phyloP scores from a whole-genome alignment of 2,113 vertebrate genomes.

The Cynoglossus semilaevis region DNA sequence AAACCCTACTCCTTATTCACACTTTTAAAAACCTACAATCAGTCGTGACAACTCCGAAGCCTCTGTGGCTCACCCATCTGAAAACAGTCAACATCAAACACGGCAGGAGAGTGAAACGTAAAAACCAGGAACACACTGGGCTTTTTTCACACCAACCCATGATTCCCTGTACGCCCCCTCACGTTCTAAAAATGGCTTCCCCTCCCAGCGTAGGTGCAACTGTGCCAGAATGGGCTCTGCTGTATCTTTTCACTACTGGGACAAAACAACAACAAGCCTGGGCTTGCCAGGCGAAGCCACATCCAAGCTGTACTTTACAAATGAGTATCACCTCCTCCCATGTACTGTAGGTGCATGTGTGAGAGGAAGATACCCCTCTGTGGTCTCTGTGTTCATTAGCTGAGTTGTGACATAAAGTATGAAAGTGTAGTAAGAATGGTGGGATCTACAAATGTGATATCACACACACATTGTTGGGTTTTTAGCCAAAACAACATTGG shows the following conservation, averaged over 20 bases:
- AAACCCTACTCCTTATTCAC: constrained; percentile 26
- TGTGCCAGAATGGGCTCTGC: constrained; percentile 43
- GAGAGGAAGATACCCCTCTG: constrained; percentile 36
- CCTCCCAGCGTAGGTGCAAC: constrained; percentile 32
- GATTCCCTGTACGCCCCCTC: constrained; percentile 62
- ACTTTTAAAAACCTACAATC: constrained; percentile 33
- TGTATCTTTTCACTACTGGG: constrained; percentile 32
- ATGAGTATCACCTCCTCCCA: constrained; percentile 22
- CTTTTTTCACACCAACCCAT: constrained; percentile 58
- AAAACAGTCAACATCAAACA: constrained; percentile 34
- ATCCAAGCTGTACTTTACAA: constrained; percentile 16
- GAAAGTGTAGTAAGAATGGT: constrained; percentile 15
- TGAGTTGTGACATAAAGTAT: constrained; percentile 13
- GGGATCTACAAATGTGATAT: background rate
- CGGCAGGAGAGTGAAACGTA: constrained; percentile 37
- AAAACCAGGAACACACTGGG: constrained; percentile 46
- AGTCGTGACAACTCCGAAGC: constrained; percentile 35
- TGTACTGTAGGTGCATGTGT: constrained; percentile 16
- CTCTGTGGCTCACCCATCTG: constrained; percentile 12
- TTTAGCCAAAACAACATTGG: background rate
- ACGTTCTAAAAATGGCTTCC: constrained; percentile 70
- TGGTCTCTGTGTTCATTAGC: constrained; percentile 10
- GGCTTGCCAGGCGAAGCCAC: constrained; percentile 36
- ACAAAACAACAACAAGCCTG: constrained; percentile 24
- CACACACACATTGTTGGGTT: too few species aligned